These are phyloP conservation scores for Calycopis cecrops DNA, from an alignment of 1,140 invertebrate species.

Conservation along the genomic window DNA sequence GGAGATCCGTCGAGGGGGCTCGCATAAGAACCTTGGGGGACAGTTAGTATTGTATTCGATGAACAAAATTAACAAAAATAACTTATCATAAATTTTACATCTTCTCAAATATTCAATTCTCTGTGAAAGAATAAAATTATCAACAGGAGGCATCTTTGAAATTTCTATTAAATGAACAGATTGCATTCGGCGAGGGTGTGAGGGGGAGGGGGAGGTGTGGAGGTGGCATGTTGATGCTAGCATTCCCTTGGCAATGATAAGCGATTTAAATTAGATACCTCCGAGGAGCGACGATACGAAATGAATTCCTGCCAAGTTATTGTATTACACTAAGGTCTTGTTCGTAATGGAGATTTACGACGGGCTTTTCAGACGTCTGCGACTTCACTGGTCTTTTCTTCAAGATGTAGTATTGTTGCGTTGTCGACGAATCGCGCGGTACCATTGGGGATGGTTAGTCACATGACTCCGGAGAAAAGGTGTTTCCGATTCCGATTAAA, in stretches of 20 bases:
- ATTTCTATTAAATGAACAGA: conserved; percentile 21
- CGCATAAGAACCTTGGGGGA: too few relatives aligned
- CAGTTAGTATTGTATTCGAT: too few relatives aligned
- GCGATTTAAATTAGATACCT: conserved; percentile 19
- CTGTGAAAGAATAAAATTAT: conserved; percentile 15
- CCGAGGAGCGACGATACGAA: conserved; percentile 12
- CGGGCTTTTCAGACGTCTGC: conserved; percentile 7
- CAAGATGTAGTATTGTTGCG: too few relatives aligned
- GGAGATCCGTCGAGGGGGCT: too few relatives aligned
- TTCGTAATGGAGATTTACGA: conserved; percentile 18
- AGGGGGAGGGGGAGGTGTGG: neutral
- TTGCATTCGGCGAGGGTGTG: conserved; percentile 12
- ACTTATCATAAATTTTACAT: neutral
- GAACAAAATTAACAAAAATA: neutral
- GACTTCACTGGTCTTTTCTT: conserved; percentile 20
- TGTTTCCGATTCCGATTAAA: too few relatives aligned
- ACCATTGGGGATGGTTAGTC: too few relatives aligned
- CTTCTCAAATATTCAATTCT: neutral
- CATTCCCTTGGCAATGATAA: conserved; percentile 18
- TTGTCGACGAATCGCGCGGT: too few relatives aligned
- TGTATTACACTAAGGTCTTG: conserved; percentile 14
- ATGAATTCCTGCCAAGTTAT: conserved; percentile 20
- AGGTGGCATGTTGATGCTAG: conserved; percentile 11
- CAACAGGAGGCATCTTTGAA: conserved; percentile 15
- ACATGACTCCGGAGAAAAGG: too few relatives aligned